phyloP scores from a whole-genome alignment of 2,888 invertebrate genomes.

The Drosophila testacea region DNA sequence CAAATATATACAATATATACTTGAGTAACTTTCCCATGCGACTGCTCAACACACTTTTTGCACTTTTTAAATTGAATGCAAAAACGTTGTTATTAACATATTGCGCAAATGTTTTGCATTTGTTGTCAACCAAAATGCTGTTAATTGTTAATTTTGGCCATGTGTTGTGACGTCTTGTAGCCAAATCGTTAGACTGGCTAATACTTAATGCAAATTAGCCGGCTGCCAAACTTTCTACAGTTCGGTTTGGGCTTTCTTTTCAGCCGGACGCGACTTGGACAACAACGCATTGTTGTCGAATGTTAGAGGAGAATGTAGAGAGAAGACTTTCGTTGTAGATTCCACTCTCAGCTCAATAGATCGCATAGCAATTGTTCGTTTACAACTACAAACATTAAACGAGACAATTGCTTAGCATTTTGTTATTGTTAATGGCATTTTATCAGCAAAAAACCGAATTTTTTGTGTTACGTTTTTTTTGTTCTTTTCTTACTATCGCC shows the following conservation, averaged over 20 bases:
- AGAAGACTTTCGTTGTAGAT: slow-evolving; percentile 5
- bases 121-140: slow-evolving; percentile 34
- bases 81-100: slow-evolving; percentile 42
- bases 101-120: slow-evolving; percentile 43
- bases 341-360: background rate
- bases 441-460: slow-evolving; percentile 52
- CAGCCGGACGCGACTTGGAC: slow-evolving; percentile 37
- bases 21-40: slow-evolving; percentile 32
- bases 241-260: slow-evolving; percentile 57
- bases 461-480: slow-evolving; percentile 21
- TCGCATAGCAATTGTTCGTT: slow-evolving; percentile 14
- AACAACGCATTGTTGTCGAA: slow-evolving; percentile 24
- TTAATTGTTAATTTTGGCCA: slow-evolving; percentile 49
- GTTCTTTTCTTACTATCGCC: slow-evolving; percentile 31
- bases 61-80: slow-evolving; percentile 1
- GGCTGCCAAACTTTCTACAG: slow-evolving; percentile 59
- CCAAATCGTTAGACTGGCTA: slow-evolving; percentile 55
- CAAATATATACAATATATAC: slow-evolving; percentile 2
- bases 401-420: slow-evolving; percentile 45
- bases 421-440: slow-evolving; percentile 66
- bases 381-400: slow-evolving; percentile 21
- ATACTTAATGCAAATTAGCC: slow-evolving; percentile 64
- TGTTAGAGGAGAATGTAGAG: background rate
- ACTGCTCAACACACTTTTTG: background rate
- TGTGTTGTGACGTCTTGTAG: slow-evolving; percentile 52